Base-by-base conservation (phyloP, 2,113 vertebrate species). In the Alligator sinensis region DNA sequence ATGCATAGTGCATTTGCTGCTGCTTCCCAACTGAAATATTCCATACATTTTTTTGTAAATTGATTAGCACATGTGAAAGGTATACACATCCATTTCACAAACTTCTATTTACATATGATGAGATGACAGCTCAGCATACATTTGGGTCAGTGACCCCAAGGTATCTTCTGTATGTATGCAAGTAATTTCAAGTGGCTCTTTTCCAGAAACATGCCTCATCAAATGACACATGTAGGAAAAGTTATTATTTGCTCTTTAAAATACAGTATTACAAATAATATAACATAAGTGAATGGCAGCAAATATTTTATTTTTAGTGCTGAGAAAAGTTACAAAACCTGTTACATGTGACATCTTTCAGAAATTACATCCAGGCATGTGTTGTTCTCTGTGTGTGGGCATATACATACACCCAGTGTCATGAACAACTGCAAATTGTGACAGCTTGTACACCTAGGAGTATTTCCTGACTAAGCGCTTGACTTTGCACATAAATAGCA, bases 161-260 rank as follows among this genome's bases (percentile, higher is more conserved):
- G 99, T 99, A 92, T 99, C 99, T 96, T 99, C 99, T 30, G 99
- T 99, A 11, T 99, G 99, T 88, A 99, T 96, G 76, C 99, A 99
- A 60, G 99, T 99, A 86, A 99, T 99, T 98, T 99, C 99, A 2
- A 99, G 98, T 4, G 99, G 99, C 95, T 99, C 99, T 3, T 98
- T 99, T 78, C 99, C 99, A n/a, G 99, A 99, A 92, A 99, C 97
- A 60, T 99, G 99, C 91, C 99, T 98, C 97, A 99, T 83, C 89
- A 99, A 97, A 85, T 98, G 98, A 91, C 99, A 99, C 18, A 98
- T 98, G 99, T 99, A 95, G 91, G 78, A 75, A 27, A 63, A 28
- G 55, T 34, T 68, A 25, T 87, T 62, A 97, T 59, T 15, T 64
- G 27, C 93, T 34, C 55, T 74, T 28, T 16, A 86, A 59, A 4